phyloP scores from a whole-genome alignment of 1,140 invertebrate genomes.

The Pygmarrhopalites habei region DNA sequence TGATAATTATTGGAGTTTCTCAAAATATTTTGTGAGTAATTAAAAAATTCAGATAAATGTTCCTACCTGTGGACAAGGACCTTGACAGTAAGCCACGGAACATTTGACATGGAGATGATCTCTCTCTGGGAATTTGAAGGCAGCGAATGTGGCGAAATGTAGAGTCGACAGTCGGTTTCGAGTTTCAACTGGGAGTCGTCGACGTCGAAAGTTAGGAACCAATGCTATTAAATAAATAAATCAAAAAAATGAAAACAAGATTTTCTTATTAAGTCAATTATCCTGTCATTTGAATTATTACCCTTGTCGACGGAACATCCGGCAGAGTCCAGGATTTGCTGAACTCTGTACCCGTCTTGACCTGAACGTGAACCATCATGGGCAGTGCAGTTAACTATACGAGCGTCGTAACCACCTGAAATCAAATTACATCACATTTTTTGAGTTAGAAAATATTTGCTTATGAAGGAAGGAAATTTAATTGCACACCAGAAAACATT shows the following conservation, averaged over 20 bases:
- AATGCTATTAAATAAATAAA: no score
- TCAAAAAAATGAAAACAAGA: no score
- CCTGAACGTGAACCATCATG: conserved; percentile 55
- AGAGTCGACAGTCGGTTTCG: conserved; percentile 36
- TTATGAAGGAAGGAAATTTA: background rate
- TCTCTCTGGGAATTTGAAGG: conserved; percentile 70
- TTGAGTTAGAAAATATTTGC: background rate
- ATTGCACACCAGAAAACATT: background rate
- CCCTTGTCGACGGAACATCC: conserved; percentile 37
- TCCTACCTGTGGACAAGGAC: conserved; percentile 56
- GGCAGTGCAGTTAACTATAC: conserved; percentile 62
- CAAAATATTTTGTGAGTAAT: no score
- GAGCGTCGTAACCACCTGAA: conserved; percentile 59
- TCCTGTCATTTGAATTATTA: no score
- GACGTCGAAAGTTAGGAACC: conserved; percentile 36
- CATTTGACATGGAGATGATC: conserved; percentile 58
- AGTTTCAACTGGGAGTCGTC: conserved; percentile 32
- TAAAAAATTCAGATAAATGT: no score
- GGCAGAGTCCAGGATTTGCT: conserved; percentile 37
- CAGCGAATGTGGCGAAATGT: conserved; percentile 56
- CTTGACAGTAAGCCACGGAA: conserved; percentile 60
- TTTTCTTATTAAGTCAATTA: no score
- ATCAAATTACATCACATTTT: background rate
- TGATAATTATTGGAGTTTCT: no score
- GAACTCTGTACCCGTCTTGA: conserved; percentile 29